Base-by-base conservation (phyloP, 2,113 vertebrate genomes). In the Ochotona princeps region DNA sequence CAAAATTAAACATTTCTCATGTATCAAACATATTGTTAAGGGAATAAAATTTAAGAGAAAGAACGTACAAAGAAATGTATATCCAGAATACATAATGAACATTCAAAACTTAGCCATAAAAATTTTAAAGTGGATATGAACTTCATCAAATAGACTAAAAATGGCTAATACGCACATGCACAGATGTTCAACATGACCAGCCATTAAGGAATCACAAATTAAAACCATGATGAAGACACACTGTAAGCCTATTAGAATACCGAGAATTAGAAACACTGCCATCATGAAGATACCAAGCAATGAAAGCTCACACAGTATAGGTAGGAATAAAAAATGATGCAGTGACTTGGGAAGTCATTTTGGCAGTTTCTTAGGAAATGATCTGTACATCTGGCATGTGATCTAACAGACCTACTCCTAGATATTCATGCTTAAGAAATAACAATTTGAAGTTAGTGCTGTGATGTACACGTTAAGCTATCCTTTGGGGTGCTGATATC, bases 251-350 rank as follows among this genome's bases (percentile, higher is more conserved):
- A 54, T 26, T 13, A 73, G 26, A 66, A 81, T 8, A 60, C 35
- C 18, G 57, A 69, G 30, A 80, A 72, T 57, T 32, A 21, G 80
- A 92, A 76, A 83, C 25, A 89, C 75, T 75, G 63, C 76, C 30
- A 35, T 83, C 30, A 26, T 49, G 88, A 80, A 87, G 18, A 87
- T n/a, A 61, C 13, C n/a, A n/a, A 87, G 76, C 76, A 80, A 82
- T 21, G 61, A 69, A 15, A 44, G 79, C 26, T 23, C 35, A 47
- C 32, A 70, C 18, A 47, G 2, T 44, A 15, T 60, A 35, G 12
- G 49, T n/a, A 3, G n/a, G 61, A 83, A 69, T n/a, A 18, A 7
- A 38, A 61, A 76, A 83, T 76, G 67, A 44, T 23, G 25, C 25
- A 76, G 25, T 13, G 11, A 81, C 26, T 73, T 44, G 65, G 25